phyloP scores from a whole-genome alignment of 2,888 invertebrate genomes.

The Hypercompe scribonia region DNA sequence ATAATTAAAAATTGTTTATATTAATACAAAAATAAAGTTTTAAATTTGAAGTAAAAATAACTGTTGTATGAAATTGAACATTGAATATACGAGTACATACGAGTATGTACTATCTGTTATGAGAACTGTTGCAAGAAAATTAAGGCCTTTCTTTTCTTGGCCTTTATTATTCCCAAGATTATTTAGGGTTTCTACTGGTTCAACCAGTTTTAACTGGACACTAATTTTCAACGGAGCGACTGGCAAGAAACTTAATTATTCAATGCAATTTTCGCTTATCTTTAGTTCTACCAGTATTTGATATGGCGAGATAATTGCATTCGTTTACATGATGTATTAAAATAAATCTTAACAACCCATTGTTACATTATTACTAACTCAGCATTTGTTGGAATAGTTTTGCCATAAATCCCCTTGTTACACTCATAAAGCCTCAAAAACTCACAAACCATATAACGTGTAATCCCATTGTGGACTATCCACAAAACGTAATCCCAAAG shows the following conservation, averaged over 20 bases:
- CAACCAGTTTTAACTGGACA: too few species aligned
- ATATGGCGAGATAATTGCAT: neutral
- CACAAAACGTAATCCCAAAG: constrained; percentile 28
- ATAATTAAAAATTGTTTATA: too few species aligned
- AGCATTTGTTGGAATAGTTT: neutral
- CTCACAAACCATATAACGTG: neutral
- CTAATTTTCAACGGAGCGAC: too few species aligned
- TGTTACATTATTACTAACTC: neutral
- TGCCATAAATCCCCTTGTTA: constrained; percentile 2
- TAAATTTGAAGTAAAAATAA: too few species aligned
- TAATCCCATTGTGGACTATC: constrained; percentile 10
- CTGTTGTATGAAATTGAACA: too few species aligned
- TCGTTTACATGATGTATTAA: neutral
- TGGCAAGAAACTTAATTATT: too few species aligned
- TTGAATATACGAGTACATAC: neutral
- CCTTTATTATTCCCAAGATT: too few species aligned
- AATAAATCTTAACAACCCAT: neutral
- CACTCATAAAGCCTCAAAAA: constrained; percentile 11
- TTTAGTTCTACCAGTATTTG: neutral
- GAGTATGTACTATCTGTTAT: neutral
- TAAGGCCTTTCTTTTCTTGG: too few species aligned
- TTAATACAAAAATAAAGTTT: too few species aligned
- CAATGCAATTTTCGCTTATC: too few species aligned
- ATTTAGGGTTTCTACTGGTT: too few species aligned
- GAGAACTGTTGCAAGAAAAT: neutral